Evolutionary conservation across 2,113 vertebrate species (phyloP), one percentile per base, ranked within the genome.

Genomic region (Psettodes erumei): DNA sequence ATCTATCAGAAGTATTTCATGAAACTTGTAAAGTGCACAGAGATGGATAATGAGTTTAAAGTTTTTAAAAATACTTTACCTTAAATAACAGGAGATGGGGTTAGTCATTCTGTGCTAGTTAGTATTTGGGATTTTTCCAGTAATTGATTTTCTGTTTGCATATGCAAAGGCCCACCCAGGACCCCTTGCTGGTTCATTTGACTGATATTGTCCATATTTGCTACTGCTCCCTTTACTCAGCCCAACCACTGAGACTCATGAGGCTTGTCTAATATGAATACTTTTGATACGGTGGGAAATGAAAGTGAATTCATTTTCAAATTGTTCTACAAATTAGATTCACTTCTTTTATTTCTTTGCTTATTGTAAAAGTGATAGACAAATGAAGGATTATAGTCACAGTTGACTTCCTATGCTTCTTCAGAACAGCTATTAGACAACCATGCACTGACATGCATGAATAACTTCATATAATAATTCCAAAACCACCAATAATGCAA

Each of bases 271-370:
- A 10, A 35, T 42, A 61, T 25, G 47, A 37, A 61, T 51, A 28
- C 21, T 35, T 76, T 42, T 60, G 63, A 66, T 60, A 10, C 1
- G 1, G n/a, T 11, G 28, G 21, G 16, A 27, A 45, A 38, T 23
- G 35, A 58, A 55, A 77, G 70, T 42, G 5, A 33, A n/a, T 47
- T 50, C 32, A 40, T 8, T 32, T 21, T 75, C 25, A 33, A 64
- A 28, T 55, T 5, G 28, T 38, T 30, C 32, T n/a, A 6, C 30
- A 28, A 33, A 51, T 53, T 21, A 43, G 12, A 51, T 59, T 23
- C 23, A 21, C 5, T 63, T 23, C 21, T 37, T 71, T 59, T 33
- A 60, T 50, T 60, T 38, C 28, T 54, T 28, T 15, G 0, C 21
- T 21, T 27, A 37, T 18, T 51, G 56, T 37, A 50, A 38, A 4